Conservation (phyloP, 2,888 invertebrate genomes). For the Lycophotia porphyrea region DNA sequence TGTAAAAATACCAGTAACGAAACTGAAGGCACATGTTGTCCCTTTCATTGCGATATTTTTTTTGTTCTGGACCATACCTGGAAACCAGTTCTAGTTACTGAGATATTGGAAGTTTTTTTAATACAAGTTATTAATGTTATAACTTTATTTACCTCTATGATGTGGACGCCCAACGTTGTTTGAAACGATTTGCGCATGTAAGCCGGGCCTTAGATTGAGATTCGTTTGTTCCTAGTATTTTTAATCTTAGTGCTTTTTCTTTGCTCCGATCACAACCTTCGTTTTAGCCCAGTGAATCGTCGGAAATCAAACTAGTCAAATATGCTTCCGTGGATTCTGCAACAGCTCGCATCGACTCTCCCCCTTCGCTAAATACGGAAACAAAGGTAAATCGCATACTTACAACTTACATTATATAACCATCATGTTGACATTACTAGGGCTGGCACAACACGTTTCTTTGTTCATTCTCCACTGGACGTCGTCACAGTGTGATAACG, state of each 20-base stretch:
- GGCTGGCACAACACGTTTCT: background rate
- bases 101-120: background rate
- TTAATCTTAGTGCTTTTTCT: background rate
- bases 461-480: background rate
- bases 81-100: background rate
- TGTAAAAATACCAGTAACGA: too few relatives aligned
- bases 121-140: too few relatives aligned
- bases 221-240: background rate
- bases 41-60: background rate
- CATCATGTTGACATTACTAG: background rate
- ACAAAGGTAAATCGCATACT: constrained; percentile 7
- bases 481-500: background rate
- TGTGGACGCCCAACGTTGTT: background rate
- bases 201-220: background rate
- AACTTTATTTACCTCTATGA: background rate
- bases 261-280: background rate
- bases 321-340: background rate
- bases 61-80: background rate
- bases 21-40: too few relatives aligned
- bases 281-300: constrained; percentile 2
- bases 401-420: background rate
- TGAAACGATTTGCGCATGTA: background rate
- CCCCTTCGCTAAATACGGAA: too few relatives aligned
- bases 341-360: background rate
- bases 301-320: background rate